Evolutionary conservation across 2,888 invertebrate genomes (phyloP).

Genomic region (Eupithecia exiguata): DNA sequence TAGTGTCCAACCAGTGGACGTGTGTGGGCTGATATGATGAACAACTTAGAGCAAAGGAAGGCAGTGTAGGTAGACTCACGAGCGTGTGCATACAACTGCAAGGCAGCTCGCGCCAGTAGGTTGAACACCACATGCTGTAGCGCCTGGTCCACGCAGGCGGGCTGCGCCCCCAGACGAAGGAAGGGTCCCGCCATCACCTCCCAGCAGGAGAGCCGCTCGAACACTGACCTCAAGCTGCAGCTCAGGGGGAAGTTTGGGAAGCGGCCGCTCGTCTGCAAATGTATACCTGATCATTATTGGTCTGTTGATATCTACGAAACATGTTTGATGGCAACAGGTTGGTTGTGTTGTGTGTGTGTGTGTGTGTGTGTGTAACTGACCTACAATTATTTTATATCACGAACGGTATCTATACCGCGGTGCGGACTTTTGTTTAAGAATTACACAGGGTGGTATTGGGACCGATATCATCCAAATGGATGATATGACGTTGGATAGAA

Average conservation of each 20-base stretch:
- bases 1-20: too few relatives aligned
- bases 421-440: too few relatives aligned
- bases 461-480: too few relatives aligned
- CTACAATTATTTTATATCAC: too few relatives aligned
- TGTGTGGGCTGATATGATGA: background rate
- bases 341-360: too few relatives aligned
- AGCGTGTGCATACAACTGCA: constrained; percentile 84
- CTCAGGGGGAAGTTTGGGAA: constrained; percentile 89
- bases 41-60: background rate
- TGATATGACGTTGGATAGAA: too few relatives aligned
- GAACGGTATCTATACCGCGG: too few relatives aligned
- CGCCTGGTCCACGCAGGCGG: constrained; percentile 75
- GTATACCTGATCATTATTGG: too few relatives aligned
- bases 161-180: constrained; percentile 88
- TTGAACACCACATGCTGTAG: constrained; percentile 78
- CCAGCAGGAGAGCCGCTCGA: constrained; percentile 59
- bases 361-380: too few relatives aligned
- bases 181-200: constrained; percentile 85
- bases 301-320: too few relatives aligned
- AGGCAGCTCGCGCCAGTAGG: constrained; percentile 84
- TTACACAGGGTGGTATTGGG: too few relatives aligned
- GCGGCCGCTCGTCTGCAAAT: constrained; percentile 40
- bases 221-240: constrained; percentile 67
- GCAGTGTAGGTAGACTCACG: constrained; percentile 72
- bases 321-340: too few relatives aligned